phyloP scores from a whole-genome alignment of 1,140 invertebrate genomes.

The Drosophila chauvacae region DNA sequence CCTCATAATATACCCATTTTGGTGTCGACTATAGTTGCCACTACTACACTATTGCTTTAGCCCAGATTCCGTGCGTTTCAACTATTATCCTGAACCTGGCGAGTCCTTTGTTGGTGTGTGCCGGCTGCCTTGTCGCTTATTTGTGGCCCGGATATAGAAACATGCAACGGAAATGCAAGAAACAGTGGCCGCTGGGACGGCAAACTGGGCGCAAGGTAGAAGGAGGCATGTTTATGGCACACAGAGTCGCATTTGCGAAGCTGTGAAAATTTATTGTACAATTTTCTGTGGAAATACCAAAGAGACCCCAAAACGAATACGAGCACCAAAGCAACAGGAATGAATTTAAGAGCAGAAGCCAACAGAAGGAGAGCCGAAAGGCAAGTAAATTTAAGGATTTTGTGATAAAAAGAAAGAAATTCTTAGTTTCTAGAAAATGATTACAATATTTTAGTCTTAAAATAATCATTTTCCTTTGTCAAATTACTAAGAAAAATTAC shows the following conservation, averaged over 20 bases:
- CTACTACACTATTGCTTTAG: constrained; percentile 23
- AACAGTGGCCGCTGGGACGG: constrained; percentile 44
- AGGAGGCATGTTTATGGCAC: constrained; percentile 50
- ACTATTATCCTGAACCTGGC: constrained; percentile 39
- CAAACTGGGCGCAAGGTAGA: constrained; percentile 21
- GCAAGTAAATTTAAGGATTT: constrained; percentile 21
- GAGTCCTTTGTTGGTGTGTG: constrained; percentile 53
- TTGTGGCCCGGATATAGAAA: constrained; percentile 76
- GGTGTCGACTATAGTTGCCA: constrained; percentile 3
- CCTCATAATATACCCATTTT: constrained; percentile 26
- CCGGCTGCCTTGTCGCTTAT: constrained; percentile 50
- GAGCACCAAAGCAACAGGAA: constrained; percentile 44
- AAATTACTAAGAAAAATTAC: no score
- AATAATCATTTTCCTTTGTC: no score
- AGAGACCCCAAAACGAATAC: constrained; percentile 32
- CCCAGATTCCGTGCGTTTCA: constrained; percentile 46
- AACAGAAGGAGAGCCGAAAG: neutral
- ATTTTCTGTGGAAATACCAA: constrained; percentile 44
- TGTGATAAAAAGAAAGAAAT: no score
- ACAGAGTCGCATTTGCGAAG: constrained; percentile 45
- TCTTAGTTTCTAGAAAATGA: neutral
- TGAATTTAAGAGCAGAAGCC: constrained; percentile 34
- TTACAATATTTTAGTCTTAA: no score
- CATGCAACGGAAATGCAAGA: constrained; percentile 71
- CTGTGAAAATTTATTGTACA: constrained; percentile 55